Evolutionary conservation across 2,113 vertebrate species (phyloP).

Genomic region (Albula glossodonta): DNA sequence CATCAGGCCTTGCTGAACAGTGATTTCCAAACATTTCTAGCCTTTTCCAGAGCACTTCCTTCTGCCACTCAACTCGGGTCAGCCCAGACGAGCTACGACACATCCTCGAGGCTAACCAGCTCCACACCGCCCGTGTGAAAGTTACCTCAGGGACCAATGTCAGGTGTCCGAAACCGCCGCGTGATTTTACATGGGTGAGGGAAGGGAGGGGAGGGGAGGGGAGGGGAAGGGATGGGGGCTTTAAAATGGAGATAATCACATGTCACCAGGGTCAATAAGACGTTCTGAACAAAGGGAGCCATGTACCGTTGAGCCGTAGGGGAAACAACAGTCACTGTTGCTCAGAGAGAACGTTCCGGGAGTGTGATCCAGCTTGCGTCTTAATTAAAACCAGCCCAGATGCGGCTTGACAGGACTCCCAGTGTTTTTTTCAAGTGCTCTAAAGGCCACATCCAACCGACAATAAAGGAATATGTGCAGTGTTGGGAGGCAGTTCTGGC

Average conservation of each 20-base stretch:
- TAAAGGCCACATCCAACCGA: background rate
- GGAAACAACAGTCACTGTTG: background rate
- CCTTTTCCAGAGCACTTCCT: conserved; percentile 8
- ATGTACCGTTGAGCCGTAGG: background rate
- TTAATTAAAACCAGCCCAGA: background rate
- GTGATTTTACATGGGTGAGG: conserved; percentile 4
- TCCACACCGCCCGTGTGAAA: background rate
- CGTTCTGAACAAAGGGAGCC: background rate
- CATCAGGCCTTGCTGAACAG: background rate
- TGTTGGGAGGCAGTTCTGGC: no score
- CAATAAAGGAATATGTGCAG: no score
- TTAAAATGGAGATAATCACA: conserved; percentile 6
- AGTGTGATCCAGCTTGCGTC: background rate
- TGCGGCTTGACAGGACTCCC: background rate
- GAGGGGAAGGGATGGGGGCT: background rate
- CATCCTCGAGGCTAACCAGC: conserved; percentile 14
- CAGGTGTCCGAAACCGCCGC: conserved; percentile 11
- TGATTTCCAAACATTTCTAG: background rate
- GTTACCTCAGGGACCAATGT: conserved; percentile 29
- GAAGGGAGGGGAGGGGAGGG: no score
- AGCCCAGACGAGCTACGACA: conserved; percentile 14
- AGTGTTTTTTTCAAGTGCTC: background rate
- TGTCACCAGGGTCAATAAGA: conserved; percentile 16
- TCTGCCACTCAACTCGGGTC: conserved; percentile 4
- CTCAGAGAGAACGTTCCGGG: background rate